Base-by-base conservation (phyloP, 2,888 invertebrate genomes). In the Erebia palarica region DNA sequence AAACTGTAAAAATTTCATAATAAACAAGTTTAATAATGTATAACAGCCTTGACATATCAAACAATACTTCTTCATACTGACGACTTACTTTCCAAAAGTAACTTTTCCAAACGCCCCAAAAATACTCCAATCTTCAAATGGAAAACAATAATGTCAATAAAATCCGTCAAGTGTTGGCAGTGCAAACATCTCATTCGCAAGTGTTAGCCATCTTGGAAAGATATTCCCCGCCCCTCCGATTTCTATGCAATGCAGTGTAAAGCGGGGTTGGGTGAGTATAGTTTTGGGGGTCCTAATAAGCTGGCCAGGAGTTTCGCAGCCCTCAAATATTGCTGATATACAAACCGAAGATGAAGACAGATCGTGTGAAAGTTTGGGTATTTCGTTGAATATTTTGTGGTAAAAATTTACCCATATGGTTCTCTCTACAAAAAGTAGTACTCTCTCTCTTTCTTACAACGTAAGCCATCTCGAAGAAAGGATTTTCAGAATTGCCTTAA, bases 151-250 rank as follows among this genome's bases (percentile, higher is more conserved):
- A 88, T 88, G 86, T 86, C 87, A 86, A 87, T 89, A 87, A 87
- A 59, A 59, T 86, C 85, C 61, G 86, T 85, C 84, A 83, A 89
- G 87, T 83, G 87, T 86, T 84, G 85, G 84, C 82, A 82, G 75
- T 78, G 78, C 76, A 86, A 87, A 86, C 85, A 86, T 88, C 87
- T 87, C 80, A 86, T 87, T 86, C 84, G 82, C 80, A 79, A 79
- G 75, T 77, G 79, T 79, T 76, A 76, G 76, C 78, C 76, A 74
- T 75, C 68, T 77, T 78, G 51, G 58, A 68, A 69, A 84, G 80
- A 64, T 11, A 84, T 75, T 72, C 76, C 75, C 71, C 79, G 72
- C 73, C 73, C 75, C 76, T 74, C 72, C 65, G 49, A 66, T 73
- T 76, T 72, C 73, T 76, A 73, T 73, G 66, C 63, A 65, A 55